Evolutionary conservation across 2,888 invertebrate genomes (phyloP), one percentile per base, ranked within the genome.

Genomic region (Lasioglossum lativentre): DNA sequence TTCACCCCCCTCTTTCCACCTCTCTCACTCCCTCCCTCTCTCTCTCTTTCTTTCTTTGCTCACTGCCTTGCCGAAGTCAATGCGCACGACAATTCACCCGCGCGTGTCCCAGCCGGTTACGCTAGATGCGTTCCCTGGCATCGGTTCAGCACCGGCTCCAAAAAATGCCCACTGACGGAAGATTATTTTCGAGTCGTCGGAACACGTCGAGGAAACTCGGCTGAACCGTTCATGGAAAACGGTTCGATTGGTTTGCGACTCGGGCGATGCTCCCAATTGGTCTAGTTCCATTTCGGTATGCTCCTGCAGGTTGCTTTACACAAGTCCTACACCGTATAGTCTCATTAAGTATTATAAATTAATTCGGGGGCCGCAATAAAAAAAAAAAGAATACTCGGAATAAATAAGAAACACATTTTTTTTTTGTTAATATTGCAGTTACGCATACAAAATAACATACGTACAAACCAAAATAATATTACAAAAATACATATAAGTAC

Each of bases 131-230:
- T 34, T 75, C 3, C 42, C 59, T 83, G 83, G 80, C 83, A 80
- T 10, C 0, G 19, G 66, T 75, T 80, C 71, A 72, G 63, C 66
- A 19, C 66, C 71, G 30, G 23, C n/a, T 42, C 38, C n/a, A 52
- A 83, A 82, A 73, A 83, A 73, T 66, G 52, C 19, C 66, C 47
- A 45, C 80, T 34, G 66, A 66, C 52, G 47, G 83, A 75, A 75
- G 76, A 83, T 81, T 83, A 83, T 83, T 81, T 82, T 82, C 66
- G 45, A 83, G 63, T 47, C 14, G 23, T 74, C 47, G 12, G 71
- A 75, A 47, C 4, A 6, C 59, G 19, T 27, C 79, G 70, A 47
- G 79, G 71, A 75, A 80, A 80, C 47, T n/a, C 30, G 27, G 47
- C 52, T 23, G 52, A 5, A 2, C 23, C 19, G 6, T 52, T 52